Evolutionary conservation across 2,113 vertebrate species (phyloP).

Genomic region (Anoura caudifer): DNA sequence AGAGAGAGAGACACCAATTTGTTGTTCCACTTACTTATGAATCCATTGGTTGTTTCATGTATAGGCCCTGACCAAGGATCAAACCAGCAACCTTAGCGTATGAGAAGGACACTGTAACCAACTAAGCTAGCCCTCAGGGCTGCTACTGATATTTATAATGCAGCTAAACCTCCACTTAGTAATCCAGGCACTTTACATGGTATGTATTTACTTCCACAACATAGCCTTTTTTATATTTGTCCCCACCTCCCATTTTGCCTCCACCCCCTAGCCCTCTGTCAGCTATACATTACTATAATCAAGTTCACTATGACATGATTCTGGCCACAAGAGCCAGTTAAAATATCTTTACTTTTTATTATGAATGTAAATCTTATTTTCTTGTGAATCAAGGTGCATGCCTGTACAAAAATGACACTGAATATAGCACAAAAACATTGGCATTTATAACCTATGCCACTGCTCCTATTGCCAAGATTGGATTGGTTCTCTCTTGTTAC

Average conservation of each 20-base stretch:
- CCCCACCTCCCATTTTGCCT: not conserved
- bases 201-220: not conserved
- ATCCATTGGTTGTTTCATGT: too few relatives aligned
- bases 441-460: not conserved
- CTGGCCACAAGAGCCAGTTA: not conserved
- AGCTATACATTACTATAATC: not conserved
- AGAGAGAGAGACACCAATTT: too few relatives aligned
- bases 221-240: not conserved
- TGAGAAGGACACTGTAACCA: too few relatives aligned
- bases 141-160: not conserved
- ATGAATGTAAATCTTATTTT: not conserved
- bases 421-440: not conserved
- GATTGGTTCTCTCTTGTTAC: not conserved
- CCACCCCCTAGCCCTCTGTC: not conserved
- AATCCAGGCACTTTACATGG: not conserved
- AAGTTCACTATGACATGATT: conserved; percentile 13
- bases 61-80: too few relatives aligned
- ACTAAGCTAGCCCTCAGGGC: too few relatives aligned
- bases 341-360: not conserved
- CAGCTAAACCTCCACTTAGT: not conserved
- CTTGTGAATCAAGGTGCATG: not conserved
- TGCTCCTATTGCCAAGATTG: not conserved
- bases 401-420: not conserved
- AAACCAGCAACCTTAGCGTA: too few relatives aligned
- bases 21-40: too few relatives aligned